Conservation (phyloP, 2,888 invertebrate genomes). For the Lutraria lutraria region DNA sequence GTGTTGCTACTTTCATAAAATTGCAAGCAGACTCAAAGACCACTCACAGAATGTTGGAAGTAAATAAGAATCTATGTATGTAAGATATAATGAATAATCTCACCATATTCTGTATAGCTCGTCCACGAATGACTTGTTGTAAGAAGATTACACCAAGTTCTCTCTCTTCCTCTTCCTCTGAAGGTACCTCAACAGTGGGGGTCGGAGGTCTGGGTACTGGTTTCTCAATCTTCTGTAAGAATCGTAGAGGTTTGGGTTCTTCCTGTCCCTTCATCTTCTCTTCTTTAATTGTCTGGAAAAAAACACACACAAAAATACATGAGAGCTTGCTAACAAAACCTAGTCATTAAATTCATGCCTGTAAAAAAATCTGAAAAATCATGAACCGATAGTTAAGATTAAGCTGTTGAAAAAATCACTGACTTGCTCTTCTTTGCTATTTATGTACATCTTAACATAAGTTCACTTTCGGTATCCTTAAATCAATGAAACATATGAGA, state of each 20-base stretch:
- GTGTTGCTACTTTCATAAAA: no score
- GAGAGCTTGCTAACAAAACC: neutral
- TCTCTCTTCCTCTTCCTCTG: conserved; percentile 87
- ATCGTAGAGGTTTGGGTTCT: conserved; percentile 84
- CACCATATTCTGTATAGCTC: conserved; percentile 92
- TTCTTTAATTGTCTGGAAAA: conserved; percentile 81
- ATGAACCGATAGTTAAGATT: neutral
- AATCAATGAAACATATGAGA: neutral
- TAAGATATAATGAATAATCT: conserved; percentile 51
- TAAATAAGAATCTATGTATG: no score
- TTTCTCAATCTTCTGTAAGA: conserved; percentile 87
- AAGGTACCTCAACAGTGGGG: conserved; percentile 85
- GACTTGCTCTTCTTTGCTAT: neutral
- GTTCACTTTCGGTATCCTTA: neutral
- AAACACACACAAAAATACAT: neutral
- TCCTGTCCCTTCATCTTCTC: conserved; percentile 78
- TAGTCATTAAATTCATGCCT: neutral
- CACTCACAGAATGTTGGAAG: no score
- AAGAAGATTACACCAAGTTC: conserved; percentile 89
- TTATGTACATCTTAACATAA: neutral
- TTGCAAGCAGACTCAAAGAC: no score
- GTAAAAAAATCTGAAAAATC: neutral
- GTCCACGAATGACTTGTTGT: conserved; percentile 91
- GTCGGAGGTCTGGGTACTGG: conserved; percentile 87
- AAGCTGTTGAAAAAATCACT: neutral